Percentiles rank a stretch among this genome's conserved stretches.
These are phyloP conservation scores for Drosophila melanogaster DNA, from an alignment of 1,140 invertebrate species.

Conservation along the genomic window DNA sequence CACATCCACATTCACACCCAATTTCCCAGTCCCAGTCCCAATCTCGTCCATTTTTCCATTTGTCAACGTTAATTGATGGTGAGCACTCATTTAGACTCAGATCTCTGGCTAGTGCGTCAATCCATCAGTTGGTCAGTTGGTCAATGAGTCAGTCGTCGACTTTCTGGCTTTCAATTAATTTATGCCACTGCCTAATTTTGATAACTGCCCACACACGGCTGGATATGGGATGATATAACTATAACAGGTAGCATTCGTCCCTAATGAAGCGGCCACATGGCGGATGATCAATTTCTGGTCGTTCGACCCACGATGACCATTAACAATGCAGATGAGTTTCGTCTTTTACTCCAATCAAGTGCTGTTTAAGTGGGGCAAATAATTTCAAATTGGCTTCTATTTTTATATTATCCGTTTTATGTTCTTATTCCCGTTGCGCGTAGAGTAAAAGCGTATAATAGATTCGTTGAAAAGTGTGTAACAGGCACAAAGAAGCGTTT, in stretches of 20 bases:
- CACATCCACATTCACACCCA: slow-evolving; percentile 1
- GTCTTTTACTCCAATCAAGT: slow-evolving; percentile 12
- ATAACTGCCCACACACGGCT: slow-evolving; percentile 45
- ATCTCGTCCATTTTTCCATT: slow-evolving; percentile 54
- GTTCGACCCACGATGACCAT: slow-evolving; percentile 7
- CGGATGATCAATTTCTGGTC: slow-evolving; percentile 31
- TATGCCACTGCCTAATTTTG: slow-evolving; percentile 71
- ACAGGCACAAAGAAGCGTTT: no score
- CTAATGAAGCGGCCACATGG: slow-evolving; percentile 66
- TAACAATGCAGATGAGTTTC: slow-evolving; percentile 28
- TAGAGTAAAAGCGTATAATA: no score
- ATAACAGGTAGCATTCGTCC: slow-evolving; percentile 28
- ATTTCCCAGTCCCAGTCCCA: neutral
- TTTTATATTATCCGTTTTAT: no score
- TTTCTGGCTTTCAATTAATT: slow-evolving; percentile 62
- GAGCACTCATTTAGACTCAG: slow-evolving; percentile 61
- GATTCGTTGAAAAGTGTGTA: no score
- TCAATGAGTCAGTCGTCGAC: slow-evolving; percentile 30
- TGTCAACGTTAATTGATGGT: slow-evolving; percentile 77
- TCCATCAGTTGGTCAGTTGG: slow-evolving; percentile 34
- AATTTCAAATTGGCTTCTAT: no score
- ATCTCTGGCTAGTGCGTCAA: slow-evolving; percentile 37
- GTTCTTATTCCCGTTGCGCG: no score
- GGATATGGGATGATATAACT: slow-evolving; percentile 20
- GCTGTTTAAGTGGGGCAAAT: slow-evolving; percentile 21